Evolutionary conservation across 1,140 invertebrate genomes (phyloP).

Genomic region (Coptotermes formosanus): DNA sequence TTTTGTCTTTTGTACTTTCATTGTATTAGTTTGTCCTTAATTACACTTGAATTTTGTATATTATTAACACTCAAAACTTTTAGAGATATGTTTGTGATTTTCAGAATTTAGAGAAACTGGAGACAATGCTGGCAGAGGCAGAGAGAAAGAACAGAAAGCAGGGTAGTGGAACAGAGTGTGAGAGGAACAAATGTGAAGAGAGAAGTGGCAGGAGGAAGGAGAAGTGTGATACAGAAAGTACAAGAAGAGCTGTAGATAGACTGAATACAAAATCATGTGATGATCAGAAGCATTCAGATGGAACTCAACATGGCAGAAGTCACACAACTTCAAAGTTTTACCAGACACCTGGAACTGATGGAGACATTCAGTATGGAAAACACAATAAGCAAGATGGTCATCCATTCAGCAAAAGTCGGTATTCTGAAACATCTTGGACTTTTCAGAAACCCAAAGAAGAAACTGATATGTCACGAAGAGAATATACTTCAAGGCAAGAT

Average conservation of each 20-base stretch:
- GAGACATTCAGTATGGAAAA: not conserved
- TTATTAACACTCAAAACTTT: not conserved
- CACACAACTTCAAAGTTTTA: not conserved
- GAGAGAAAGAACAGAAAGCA: conserved; percentile 39
- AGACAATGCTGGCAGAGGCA: conserved; percentile 53
- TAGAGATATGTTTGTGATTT: conserved; percentile 35
- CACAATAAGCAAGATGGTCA: not conserved
- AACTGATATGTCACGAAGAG: not conserved
- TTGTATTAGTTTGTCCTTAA: not conserved
- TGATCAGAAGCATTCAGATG: not conserved
- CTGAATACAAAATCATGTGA: not conserved
- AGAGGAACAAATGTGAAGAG: not conserved
- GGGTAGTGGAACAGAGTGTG: not conserved
- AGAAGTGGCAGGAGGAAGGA: not conserved
- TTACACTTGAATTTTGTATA: not conserved
- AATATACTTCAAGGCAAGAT: not conserved
- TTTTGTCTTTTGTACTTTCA: too few relatives aligned
- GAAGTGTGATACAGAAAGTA: not conserved
- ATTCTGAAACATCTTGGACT: not conserved
- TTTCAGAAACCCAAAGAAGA: conserved; percentile 18
- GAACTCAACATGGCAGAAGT: not conserved
- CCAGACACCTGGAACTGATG: not conserved
- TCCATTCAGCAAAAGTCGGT: not conserved
- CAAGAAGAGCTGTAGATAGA: not conserved
- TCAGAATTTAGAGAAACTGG: conserved; percentile 55